Percentiles rank a stretch among this genome's conserved stretches.
phyloP scores from a whole-genome alignment of 2,797 vertebrate species.

The Chrysocyon brachyurus region DNA sequence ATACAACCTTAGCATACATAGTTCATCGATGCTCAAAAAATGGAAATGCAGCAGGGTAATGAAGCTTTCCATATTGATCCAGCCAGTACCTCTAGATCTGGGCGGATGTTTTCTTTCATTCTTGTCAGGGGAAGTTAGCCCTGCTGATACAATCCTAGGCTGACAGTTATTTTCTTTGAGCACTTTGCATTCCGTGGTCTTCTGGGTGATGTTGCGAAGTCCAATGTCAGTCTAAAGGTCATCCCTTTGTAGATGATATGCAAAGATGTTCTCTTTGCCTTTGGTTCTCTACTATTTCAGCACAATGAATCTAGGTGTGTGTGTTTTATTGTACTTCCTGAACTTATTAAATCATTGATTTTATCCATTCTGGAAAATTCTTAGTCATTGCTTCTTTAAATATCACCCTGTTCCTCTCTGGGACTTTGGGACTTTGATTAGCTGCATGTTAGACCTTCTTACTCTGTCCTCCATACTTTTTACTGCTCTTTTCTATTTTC shows the following conservation, averaged over 20 bases:
- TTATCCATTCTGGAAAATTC: background rate
- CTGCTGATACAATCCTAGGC: background rate
- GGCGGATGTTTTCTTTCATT: background rate
- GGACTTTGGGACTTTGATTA: background rate
- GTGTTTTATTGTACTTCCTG: background rate
- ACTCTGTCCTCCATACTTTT: background rate
- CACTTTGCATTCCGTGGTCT: background rate
- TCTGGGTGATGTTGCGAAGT: background rate
- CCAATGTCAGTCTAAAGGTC: background rate
- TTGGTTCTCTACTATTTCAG: background rate
- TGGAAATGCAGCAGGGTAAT: background rate
- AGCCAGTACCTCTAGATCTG: background rate
- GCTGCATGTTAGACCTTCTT: background rate
- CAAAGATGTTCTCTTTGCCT: background rate
- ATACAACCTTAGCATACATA: background rate
- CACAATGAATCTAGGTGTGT: background rate
- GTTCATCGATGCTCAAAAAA: background rate
- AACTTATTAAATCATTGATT: constrained; percentile 22
- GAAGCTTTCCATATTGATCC: background rate
- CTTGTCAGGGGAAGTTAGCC: background rate
- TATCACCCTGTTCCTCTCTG: background rate
- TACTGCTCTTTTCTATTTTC: background rate
- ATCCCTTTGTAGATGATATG: background rate
- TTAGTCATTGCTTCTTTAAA: background rate
- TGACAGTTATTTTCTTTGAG: background rate